Base-by-base conservation (phyloP, 1,140 invertebrate species). In the Drosophila azteca region DNA sequence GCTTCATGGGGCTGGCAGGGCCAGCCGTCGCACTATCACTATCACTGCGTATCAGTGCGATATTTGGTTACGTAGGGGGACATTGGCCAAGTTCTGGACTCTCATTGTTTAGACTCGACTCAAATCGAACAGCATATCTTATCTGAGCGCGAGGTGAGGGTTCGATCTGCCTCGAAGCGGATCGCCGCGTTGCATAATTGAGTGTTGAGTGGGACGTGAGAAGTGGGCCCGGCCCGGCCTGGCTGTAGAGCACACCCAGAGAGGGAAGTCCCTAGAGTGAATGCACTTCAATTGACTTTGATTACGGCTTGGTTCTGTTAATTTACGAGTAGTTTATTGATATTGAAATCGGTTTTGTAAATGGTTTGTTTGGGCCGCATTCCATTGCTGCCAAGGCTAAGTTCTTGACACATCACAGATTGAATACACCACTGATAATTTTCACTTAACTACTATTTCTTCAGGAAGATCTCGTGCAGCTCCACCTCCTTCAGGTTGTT, bases 351-450 rank as follows among this genome's bases (percentile, higher is more conserved):
- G 24, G 24, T 44, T 62, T 76, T 48, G 66, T 72, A 77, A 44
- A 60, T 68, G 24, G 35, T 76, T 53, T 29, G 41, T 71, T 75
- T 52, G 55, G 72, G 80, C 76, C 80, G 72, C 59, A 65, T 70
- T 78, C 62, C 58, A 64, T 66, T 78, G 64, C 61, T 76, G 55
- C 82, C 64, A 71, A 81, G 83, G 82, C 78, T 78, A 87, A 82
- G 82, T 87, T 87, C 81, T 71, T 82, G 63, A 76, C 60, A 88
- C 82, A 87, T 87, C 82, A 87, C 82, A 87, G 82, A 82, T 88
- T 79, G 79, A 68, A 88, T 77, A 58, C 43, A 17, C 54, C 63
- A 59, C 44, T 46, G 31, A 8, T 29, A 35, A 35, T 41, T 58
- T 39, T 29, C 69, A 9, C 13, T 24, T 17, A 35, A 9, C 8